phyloP scores from a whole-genome alignment of 2,888 invertebrate species.

The Macaria notata region DNA sequence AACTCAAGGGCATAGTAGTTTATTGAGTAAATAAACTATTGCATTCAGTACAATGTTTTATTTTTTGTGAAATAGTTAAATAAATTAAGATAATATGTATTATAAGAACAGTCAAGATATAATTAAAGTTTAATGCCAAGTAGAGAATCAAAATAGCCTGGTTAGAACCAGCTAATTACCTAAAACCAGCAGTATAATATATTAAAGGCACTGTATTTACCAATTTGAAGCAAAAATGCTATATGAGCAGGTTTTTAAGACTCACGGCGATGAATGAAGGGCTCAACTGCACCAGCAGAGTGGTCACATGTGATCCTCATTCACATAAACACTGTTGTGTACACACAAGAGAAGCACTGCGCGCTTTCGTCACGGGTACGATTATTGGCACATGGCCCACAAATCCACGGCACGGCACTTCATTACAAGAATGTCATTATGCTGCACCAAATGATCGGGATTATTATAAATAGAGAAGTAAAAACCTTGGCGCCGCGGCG shows the following conservation, averaged over 20 bases:
- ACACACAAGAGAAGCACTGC: constrained; percentile 61
- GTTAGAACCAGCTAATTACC: no score
- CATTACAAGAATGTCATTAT: constrained; percentile 80
- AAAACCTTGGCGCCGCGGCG: constrained; percentile 64
- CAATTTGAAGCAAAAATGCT: no score
- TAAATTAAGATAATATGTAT: no score
- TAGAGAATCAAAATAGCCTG: no score
- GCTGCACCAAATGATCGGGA: constrained; percentile 74
- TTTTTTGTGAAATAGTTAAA: no score
- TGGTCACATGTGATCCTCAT: constrained; percentile 39
- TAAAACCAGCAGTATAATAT: no score
- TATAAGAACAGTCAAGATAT: no score
- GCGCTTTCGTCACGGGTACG: constrained; percentile 69
- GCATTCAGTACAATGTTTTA: no score
- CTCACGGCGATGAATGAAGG: constrained; percentile 19
- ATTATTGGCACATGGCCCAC: constrained; percentile 80
- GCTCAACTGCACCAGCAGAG: constrained; percentile 10
- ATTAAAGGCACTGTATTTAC: no score
- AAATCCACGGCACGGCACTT: constrained; percentile 72
- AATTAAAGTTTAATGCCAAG: no score
- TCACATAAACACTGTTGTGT: constrained; percentile 53
- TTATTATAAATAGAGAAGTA: constrained; percentile 79
- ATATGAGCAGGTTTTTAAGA: background rate
- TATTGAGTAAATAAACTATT: no score
- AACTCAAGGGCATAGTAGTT: no score